Conservation (phyloP, 2,888 invertebrate genomes). For the Alitta virens region DNA sequence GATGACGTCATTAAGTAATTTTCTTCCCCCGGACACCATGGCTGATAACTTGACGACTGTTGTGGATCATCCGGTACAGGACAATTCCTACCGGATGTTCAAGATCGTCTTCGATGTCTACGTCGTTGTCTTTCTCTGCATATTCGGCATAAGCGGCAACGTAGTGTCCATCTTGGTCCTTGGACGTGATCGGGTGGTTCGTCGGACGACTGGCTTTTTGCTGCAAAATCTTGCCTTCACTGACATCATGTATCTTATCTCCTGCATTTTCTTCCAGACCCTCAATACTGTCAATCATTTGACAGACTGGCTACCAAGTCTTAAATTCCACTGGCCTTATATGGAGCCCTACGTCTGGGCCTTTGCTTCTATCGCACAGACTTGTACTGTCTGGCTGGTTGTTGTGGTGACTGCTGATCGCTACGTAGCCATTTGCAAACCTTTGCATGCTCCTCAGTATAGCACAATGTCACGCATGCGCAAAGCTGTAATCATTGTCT, state of each 20-base stretch:
- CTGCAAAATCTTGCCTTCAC: conserved; percentile 29
- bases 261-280: conserved; percentile 30
- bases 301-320: conserved; percentile 19
- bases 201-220: conserved; percentile 29
- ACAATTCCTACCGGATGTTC: conserved; percentile 7
- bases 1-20: too few relatives aligned
- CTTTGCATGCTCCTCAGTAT: conserved; percentile 27
- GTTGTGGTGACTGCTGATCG: conserved; percentile 30
- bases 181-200: conserved; percentile 24
- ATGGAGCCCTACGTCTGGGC: conserved; percentile 31
- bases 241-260: conserved; percentile 26
- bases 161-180: conserved; percentile 28
- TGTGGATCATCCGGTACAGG: not conserved
- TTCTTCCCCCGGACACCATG: too few relatives aligned
- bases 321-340: conserved; percentile 22
- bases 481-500: conserved; percentile 23
- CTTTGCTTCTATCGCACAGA: conserved; percentile 29
- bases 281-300: conserved; percentile 19
- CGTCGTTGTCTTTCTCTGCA: conserved; percentile 27
- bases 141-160: conserved; percentile 30
- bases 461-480: conserved; percentile 24
- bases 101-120: conserved; percentile 26
- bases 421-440: conserved; percentile 30
- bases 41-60: too few relatives aligned
- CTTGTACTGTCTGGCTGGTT: conserved; percentile 31